Evolutionary conservation across 2,113 vertebrate species (phyloP).

Genomic region (Dermatemys mawii): DNA sequence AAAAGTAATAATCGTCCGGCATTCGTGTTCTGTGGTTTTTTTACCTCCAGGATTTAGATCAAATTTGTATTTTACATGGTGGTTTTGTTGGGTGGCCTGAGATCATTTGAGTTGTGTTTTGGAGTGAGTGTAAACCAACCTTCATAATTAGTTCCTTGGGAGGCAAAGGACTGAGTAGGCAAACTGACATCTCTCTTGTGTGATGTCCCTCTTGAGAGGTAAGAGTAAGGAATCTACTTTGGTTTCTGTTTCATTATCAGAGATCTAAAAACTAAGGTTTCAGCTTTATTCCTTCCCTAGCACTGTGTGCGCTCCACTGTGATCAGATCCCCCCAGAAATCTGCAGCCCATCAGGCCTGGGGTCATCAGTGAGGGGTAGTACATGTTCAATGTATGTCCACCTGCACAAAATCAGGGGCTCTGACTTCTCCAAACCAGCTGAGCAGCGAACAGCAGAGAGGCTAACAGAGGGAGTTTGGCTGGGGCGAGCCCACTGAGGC

Average conservation of each 20-base stretch:
- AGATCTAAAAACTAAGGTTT: not conserved
- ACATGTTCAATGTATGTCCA: not conserved
- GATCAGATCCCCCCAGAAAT: not conserved
- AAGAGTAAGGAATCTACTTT: not conserved
- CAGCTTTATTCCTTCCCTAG: not conserved
- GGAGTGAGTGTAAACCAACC: not conserved
- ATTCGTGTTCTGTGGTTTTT: no score
- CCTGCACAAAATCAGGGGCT: not conserved
- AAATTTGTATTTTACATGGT: not conserved
- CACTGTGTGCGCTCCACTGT: not conserved
- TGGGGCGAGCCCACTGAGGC: no score
- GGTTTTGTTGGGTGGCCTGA: not conserved
- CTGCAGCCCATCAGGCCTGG: not conserved
- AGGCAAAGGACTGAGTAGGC: not conserved
- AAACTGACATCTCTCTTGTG: not conserved
- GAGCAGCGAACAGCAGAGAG: no score
- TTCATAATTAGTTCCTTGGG: not conserved
- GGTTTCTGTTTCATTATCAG: not conserved
- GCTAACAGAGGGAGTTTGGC: no score
- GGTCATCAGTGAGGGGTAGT: no score
- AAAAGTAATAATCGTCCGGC: slow-evolving; percentile 83
- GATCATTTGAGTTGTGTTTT: not conserved
- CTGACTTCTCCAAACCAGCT: no score
- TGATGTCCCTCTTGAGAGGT: not conserved
- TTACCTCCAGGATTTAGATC: not conserved